These are phyloP conservation scores for Phytoseiulus persimilis DNA, from an alignment of 2,888 invertebrate species.

Conservation along the genomic window DNA sequence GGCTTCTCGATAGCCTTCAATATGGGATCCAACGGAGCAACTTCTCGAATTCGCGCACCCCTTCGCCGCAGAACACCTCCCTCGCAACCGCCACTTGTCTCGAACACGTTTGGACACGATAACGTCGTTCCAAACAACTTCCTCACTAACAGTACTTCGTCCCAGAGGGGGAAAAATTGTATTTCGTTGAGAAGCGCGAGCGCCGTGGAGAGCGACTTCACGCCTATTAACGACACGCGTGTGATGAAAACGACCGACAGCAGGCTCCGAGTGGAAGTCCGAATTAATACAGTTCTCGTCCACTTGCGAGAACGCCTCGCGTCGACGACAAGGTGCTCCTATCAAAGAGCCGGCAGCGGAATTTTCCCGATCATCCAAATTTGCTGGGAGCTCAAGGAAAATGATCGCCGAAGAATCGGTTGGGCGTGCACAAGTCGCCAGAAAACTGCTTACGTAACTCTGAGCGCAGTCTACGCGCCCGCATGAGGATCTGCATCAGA, in stretches of 20 bases:
- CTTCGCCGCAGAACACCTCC: not conserved
- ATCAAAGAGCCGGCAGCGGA: too few relatives aligned
- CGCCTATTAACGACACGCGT: not conserved
- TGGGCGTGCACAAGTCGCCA: too few relatives aligned
- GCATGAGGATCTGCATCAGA: too few relatives aligned
- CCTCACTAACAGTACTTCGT: not conserved
- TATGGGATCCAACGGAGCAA: not conserved
- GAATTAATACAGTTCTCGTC: too few relatives aligned
- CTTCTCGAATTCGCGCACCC: not conserved
- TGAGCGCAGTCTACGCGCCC: too few relatives aligned
- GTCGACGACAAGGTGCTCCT: too few relatives aligned
- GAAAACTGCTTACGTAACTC: too few relatives aligned
- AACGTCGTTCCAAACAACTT: not conserved
- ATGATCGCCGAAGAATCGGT: too few relatives aligned
- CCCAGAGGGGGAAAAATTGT: not conserved
- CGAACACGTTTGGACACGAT: not conserved
- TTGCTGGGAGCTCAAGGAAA: too few relatives aligned
- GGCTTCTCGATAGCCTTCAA: not conserved
- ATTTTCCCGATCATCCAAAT: too few relatives aligned
- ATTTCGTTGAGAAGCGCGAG: not conserved
- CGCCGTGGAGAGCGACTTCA: not conserved
- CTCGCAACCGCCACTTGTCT: not conserved
- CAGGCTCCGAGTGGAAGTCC: not conserved
- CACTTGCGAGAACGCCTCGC: too few relatives aligned
- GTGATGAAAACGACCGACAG: too few relatives aligned